Evolutionary conservation across 2,797 vertebrate genomes (phyloP).

Genomic region (Ptychadena robeensis): DNA sequence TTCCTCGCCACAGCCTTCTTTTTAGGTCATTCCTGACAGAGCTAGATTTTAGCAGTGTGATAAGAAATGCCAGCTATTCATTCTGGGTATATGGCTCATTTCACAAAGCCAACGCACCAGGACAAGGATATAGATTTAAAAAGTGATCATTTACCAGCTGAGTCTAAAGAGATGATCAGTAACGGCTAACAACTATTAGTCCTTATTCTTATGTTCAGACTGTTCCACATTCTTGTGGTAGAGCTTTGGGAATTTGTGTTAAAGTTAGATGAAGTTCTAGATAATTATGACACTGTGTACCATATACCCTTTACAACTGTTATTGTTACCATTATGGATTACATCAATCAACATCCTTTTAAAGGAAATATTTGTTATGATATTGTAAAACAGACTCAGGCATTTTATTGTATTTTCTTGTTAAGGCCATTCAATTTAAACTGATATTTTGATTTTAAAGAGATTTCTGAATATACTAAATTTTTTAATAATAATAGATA

Average conservation of each 20-base stretch:
- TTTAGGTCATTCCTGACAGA: conserved; percentile 30
- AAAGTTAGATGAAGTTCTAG: background rate
- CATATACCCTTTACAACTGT: background rate
- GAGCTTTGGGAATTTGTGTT: background rate
- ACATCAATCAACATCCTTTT: no score
- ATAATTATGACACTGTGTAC: background rate
- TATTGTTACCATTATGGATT: no score
- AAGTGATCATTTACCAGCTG: background rate
- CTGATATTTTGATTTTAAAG: no score
- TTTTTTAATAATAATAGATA: no score
- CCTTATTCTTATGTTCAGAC: no score
- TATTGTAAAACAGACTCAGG: background rate
- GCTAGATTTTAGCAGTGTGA: conserved; percentile 8
- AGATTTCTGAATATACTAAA: no score
- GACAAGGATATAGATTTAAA: background rate
- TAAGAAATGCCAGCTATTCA: background rate
- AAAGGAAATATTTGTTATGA: background rate
- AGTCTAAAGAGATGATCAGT: background rate
- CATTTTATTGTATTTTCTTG: background rate
- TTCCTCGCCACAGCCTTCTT: background rate
- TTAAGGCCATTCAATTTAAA: background rate
- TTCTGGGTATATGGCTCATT: background rate
- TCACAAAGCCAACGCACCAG: background rate
- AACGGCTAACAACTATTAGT: no score
- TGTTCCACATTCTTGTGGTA: background rate